phyloP scores from a whole-genome alignment of 2,113 vertebrate species.

The Cavia porcellus region DNA sequence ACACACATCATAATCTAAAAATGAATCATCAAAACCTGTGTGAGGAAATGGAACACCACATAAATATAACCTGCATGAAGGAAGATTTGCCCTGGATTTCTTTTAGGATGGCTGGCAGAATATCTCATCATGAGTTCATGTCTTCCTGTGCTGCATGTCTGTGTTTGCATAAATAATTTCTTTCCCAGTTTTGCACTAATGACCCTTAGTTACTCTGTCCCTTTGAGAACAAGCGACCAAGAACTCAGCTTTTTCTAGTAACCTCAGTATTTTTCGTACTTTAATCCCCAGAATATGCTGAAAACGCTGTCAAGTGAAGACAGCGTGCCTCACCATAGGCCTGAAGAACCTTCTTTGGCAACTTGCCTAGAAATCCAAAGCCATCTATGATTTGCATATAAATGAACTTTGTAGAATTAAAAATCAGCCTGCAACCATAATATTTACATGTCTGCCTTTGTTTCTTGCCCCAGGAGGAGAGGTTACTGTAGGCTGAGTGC shows the following conservation, averaged over 20 bases:
- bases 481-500: not conserved
- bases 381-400: slow-evolving; percentile 64
- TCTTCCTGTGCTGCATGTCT: not conserved
- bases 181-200: not conserved
- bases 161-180: not conserved
- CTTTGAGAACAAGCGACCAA: slow-evolving; percentile 7
- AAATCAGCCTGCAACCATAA: slow-evolving; percentile 52
- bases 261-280: slow-evolving; percentile 8
- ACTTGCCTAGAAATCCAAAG: slow-evolving; percentile 26
- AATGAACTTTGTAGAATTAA: slow-evolving; percentile 69
- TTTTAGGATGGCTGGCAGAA: not conserved
- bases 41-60: not conserved
- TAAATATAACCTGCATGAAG: not conserved
- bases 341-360: slow-evolving; percentile 33
- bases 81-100: fast-evolving
- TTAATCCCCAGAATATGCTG: not conserved
- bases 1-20: not conserved
- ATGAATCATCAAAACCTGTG: not conserved
- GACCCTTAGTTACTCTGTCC: not conserved
- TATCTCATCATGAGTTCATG: fast-evolving
- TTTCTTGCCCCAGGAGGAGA: not conserved
- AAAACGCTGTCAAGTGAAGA: not conserved
- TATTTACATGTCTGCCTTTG: slow-evolving; percentile 50
- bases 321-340: not conserved
- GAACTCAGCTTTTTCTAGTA: not conserved